phyloP scores from a whole-genome alignment of 2,888 invertebrate species.

The Pandemis corylana region DNA sequence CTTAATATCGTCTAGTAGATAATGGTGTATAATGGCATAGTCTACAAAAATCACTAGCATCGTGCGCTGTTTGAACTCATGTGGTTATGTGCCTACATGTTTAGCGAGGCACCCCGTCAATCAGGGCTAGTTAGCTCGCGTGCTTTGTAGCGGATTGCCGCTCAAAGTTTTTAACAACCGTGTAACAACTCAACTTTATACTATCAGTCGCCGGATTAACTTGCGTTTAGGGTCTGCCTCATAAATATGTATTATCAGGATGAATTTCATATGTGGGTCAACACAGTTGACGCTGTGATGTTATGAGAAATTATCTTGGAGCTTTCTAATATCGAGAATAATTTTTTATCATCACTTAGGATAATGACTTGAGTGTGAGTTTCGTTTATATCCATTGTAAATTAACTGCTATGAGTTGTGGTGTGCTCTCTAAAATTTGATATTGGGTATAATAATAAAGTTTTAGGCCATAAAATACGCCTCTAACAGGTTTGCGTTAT shows the following conservation, averaged over 20 bases:
- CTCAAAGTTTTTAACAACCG: slow-evolving; percentile 69
- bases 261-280: slow-evolving; percentile 25
- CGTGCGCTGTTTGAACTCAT: not conserved
- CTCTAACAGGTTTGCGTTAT: no score
- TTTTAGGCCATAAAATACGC: no score
- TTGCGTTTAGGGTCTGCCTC: slow-evolving; percentile 42
- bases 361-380: not conserved
- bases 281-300: not conserved
- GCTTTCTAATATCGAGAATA: not conserved
- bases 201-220: slow-evolving; percentile 53
- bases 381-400: not conserved
- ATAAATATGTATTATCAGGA: slow-evolving; percentile 40
- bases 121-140: slow-evolving; percentile 66
- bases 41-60: not conserved
- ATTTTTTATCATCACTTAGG: not conserved
- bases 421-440: no score
- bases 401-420: no score
- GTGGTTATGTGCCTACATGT: slow-evolving; percentile 16
- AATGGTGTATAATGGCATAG: not conserved
- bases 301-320: slow-evolving; percentile 1
- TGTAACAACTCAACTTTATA: slow-evolving; percentile 66
- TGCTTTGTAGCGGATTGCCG: slow-evolving; percentile 60
- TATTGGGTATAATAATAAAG: no score
- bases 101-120: slow-evolving; percentile 49
- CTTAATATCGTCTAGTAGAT: not conserved